Conservation (phyloP, 2,113 vertebrate genomes). For the Cynopterus brachyotis region DNA sequence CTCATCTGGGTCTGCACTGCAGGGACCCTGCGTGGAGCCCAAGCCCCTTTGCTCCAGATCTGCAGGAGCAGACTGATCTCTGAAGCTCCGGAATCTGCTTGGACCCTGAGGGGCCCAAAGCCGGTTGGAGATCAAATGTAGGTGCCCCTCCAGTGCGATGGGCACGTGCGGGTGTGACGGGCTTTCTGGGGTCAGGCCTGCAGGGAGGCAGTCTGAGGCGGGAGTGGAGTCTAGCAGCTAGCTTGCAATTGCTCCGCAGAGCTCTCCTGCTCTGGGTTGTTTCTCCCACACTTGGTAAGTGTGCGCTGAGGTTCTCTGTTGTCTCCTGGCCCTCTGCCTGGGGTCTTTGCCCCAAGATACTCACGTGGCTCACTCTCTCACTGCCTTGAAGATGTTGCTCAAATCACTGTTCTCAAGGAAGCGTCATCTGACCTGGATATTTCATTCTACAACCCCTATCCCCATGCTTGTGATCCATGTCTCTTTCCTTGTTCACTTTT, state of each 20-base stretch:
- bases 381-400: not conserved
- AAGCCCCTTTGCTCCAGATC: not conserved
- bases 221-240: no score
- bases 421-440: not conserved
- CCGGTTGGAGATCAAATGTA: not conserved
- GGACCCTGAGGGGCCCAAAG: no score
- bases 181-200: fast-evolving
- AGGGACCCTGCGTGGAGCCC: fast-evolving
- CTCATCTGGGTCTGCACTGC: fast-evolving
- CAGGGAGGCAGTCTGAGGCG: fast-evolving
- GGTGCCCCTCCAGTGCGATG: fast-evolving
- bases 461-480: not conserved
- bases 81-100: fast-evolving
- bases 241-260: fast-evolving
- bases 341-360: not conserved
- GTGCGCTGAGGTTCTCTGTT: not conserved
- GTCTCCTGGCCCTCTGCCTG: not conserved
- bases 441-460: not conserved
- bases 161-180: fast-evolving
- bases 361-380: not conserved
- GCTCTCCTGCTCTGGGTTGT: fast-evolving
- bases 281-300: fast-evolving
- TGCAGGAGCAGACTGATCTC: fast-evolving
- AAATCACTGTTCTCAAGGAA: not conserved
- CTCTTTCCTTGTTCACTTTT: not conserved